A percentile compares a stretch with the other conserved stretches of the same genome.
Conservation (phyloP, 2,888 invertebrate genomes). For the Rhopalosiphum nymphaeae region DNA sequence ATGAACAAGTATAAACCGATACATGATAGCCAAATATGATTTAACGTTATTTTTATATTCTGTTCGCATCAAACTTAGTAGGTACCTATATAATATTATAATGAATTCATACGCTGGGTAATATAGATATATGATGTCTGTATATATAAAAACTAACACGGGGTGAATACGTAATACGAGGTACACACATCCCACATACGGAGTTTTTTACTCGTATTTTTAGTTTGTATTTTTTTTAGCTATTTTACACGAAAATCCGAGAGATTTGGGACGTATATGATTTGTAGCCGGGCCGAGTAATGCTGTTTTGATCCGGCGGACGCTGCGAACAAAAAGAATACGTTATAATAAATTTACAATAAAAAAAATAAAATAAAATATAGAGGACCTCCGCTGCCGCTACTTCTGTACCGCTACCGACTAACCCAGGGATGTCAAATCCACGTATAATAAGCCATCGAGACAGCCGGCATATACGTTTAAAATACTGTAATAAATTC, state of each 20-base stretch:
- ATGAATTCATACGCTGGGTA: background rate
- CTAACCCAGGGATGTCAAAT: background rate
- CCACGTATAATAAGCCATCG: background rate
- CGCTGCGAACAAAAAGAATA: constrained; percentile 56
- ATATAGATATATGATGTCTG: background rate
- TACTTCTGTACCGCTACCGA: background rate
- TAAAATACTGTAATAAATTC: background rate
- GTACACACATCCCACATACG: background rate
- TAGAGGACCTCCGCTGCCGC: background rate
- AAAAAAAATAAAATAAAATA: constrained; percentile 45
- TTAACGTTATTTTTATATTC: constrained; percentile 19
- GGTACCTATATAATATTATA: background rate
- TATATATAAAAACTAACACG: constrained; percentile 8
- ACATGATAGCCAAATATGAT: background rate
- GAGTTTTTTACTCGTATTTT: background rate
- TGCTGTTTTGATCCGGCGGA: constrained; percentile 18
- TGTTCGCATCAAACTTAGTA: background rate
- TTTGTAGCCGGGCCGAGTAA: constrained; percentile 58
- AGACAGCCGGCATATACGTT: background rate
- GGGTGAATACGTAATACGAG: constrained; percentile 55
- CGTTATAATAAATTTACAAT: constrained; percentile 60
- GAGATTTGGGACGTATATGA: constrained; percentile 56
- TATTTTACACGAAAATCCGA: constrained; percentile 48
- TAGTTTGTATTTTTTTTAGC: background rate
- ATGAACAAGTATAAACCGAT: background rate